Base-by-base conservation (phyloP, 2,113 vertebrate genomes). In the Hucho hucho region DNA sequence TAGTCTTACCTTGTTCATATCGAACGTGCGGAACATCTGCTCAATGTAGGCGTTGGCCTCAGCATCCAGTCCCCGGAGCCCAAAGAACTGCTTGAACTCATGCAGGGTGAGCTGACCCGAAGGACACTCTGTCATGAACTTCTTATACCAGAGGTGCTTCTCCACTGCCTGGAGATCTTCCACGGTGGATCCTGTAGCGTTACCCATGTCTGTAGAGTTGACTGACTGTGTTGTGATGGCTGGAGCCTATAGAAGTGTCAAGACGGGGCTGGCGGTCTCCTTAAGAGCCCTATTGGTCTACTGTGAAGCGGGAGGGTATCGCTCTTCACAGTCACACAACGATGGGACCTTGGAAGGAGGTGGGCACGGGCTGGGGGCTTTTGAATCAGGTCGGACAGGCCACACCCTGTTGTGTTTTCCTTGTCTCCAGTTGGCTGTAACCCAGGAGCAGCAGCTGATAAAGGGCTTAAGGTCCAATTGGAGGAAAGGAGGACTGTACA, bases 81-180 rank as follows among this genome's bases (percentile, higher is more conserved):
- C 95, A 37, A 97, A 96, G 87, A 97, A 97, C 89, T 96, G 95
- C 84, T 97, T 97, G 86, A 97, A 97, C 87, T 97, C 96, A 5
- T 97, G 92, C 80, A 96, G 94, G 0, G 95, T 96, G 87, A 97
- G 92, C 88, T 97, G 96, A 5, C 96, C 96, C 0, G 96, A 97
- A 2, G 96, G 96, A 76, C 96, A 97, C 75, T 97, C 96, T 0
- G 84, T 95, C 95, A 97, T 96, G 89, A 97, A 97, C 90, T 97
- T 97, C 86, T 97, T 97, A 90, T 97, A 96, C 96, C 96, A 97
- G 65, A 96, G 93, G 84, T 97, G 96, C 92, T 97, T 95, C 88
- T 97, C 95, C 1, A 97, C 93, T 0, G 95, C 92, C 89, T 97
- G 96, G 67, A 96, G 89, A 79, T 96, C 95, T 5, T 97, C 95